Conservation (phyloP, 64 coral and sea anemone species). For the Trachythela sp. region DNA sequence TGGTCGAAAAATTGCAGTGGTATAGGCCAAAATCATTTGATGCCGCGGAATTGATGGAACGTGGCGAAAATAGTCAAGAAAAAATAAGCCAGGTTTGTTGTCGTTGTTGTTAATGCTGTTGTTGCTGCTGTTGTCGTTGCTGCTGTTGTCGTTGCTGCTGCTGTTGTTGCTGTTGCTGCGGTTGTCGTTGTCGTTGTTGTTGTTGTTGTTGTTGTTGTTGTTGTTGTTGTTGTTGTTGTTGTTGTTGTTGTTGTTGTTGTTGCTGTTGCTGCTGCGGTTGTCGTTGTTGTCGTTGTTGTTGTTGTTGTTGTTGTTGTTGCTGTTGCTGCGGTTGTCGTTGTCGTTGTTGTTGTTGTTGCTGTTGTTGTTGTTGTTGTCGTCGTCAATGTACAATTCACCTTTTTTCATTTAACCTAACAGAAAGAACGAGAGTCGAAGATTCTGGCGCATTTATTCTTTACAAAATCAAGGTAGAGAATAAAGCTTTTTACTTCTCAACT, state of each 20-base stretch:
- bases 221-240: neutral
- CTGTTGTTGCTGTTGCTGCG: too few species aligned
- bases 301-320: neutral
- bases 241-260: neutral
- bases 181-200: too few species aligned
- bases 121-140: neutral
- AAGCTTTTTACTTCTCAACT: neutral
- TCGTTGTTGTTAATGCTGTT: neutral
- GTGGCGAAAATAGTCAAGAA: conserved; percentile 13
- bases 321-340: neutral
- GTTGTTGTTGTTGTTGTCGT: too few species aligned
- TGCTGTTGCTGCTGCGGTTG: neutral
- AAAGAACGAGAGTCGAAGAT: conserved; percentile 88
- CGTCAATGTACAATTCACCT: too few species aligned
- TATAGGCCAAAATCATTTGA: neutral
- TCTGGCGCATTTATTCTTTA: conserved; percentile 86
- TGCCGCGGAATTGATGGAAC: neutral
- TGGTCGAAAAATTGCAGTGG: conserved; percentile 17
- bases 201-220: neutral
- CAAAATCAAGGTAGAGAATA: conserved; percentile 94
- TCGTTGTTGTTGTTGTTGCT: neutral
- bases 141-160: neutral
- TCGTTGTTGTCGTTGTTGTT: neutral
- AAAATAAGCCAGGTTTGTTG: neutral
- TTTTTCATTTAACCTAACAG: conserved; percentile 42